Conservation (phyloP, 92 coral and sea anemone genomes). For the Scolanthus callimorphus region DNA sequence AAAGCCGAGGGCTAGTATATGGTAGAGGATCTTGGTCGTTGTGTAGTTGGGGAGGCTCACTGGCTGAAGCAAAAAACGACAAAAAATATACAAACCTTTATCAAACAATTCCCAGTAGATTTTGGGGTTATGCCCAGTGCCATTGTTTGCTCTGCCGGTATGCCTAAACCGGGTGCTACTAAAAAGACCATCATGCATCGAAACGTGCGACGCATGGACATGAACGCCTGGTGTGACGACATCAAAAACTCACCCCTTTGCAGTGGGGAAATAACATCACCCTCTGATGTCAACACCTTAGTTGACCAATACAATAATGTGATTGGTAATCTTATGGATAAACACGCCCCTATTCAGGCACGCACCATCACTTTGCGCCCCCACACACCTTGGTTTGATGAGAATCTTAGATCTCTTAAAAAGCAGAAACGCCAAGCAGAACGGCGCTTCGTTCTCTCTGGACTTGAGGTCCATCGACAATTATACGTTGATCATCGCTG, state of each 20-base stretch:
- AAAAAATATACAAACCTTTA: too few relatives aligned
- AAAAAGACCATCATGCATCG: slow-evolving; percentile 23
- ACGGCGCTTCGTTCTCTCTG: slow-evolving; percentile 6
- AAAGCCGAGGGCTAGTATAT: too few relatives aligned
- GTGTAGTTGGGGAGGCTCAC: too few relatives aligned
- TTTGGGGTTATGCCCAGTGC: too few relatives aligned
- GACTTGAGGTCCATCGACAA: slow-evolving; percentile 19
- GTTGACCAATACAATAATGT: slow-evolving; percentile 3
- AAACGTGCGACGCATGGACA: slow-evolving; percentile 27
- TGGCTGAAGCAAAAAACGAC: too few relatives aligned
- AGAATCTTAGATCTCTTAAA: slow-evolving; percentile 22
- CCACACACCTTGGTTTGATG: slow-evolving; percentile 41
- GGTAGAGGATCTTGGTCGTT: too few relatives aligned
- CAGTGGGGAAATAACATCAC: neutral
- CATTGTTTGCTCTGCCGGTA: slow-evolving; percentile 17
- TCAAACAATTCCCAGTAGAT: too few relatives aligned
- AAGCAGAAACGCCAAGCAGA: slow-evolving; percentile 20
- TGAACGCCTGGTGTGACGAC: slow-evolving; percentile 24
- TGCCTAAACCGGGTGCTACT: slow-evolving; percentile 24
- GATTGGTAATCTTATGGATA: slow-evolving; percentile 3
- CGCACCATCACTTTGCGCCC: too few relatives aligned
- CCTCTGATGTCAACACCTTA: too few relatives aligned
- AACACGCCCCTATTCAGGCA: slow-evolving; percentile 21
- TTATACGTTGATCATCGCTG: slow-evolving; percentile 21
- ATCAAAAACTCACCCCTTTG: slow-evolving; percentile 12